A percentile compares a stretch with the other conserved stretches of the same genome.
These are phyloP conservation scores for Myrmecobius fasciatus DNA, from an alignment of 2,113 vertebrate genomes.

Conservation along the genomic window DNA sequence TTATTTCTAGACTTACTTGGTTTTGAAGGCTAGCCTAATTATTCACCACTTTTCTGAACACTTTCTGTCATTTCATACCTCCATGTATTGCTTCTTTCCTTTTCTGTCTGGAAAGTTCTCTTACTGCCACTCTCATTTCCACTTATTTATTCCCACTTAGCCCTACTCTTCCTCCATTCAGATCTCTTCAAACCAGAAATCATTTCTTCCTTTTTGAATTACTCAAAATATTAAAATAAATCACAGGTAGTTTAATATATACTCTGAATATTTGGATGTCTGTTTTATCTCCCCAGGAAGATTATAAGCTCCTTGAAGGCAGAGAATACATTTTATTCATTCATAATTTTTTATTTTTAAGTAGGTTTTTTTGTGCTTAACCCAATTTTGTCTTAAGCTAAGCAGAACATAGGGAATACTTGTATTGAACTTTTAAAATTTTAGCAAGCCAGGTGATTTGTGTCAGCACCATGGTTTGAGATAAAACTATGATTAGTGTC, in stretches of 20 bases:
- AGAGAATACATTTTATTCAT: not conserved
- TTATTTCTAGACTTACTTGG: not conserved
- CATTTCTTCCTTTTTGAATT: not conserved
- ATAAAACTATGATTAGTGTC: not conserved
- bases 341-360: not conserved
- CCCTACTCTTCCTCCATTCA: not conserved
- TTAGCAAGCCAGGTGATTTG: not conserved
- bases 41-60: not conserved
- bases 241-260: not conserved
- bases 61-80: not conserved
- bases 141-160: not conserved
- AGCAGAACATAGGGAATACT: not conserved
- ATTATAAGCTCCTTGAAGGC: not conserved
- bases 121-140: not conserved
- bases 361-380: not conserved
- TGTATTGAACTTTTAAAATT: not conserved
- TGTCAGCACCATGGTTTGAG: not conserved
- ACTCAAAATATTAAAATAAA: not conserved
- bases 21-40: not conserved
- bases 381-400: not conserved
- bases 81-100: not conserved
- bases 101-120: not conserved
- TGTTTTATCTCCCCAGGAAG: not conserved
- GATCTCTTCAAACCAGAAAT: not conserved
- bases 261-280: not conserved